Conservation (phyloP, 2,113 vertebrate species). For the Xiphophorus couchianus region DNA sequence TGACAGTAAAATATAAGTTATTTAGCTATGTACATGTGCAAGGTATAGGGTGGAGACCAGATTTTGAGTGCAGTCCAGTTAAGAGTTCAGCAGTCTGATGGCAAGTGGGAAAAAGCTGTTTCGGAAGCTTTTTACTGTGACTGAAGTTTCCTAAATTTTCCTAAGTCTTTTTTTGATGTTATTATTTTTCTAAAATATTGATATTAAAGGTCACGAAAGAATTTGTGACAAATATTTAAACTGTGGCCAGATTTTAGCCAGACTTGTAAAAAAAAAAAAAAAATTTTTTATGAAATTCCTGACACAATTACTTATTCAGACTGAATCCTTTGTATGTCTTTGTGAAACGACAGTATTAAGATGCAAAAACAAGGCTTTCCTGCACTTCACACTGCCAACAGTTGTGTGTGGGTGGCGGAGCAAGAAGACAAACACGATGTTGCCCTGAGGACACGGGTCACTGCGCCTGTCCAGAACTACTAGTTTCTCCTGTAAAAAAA, state of each 20-base stretch:
- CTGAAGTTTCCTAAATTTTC: no score
- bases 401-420: background rate
- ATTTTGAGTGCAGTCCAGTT: no score
- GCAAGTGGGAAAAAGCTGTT: no score
- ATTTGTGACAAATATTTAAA: background rate
- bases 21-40: no score
- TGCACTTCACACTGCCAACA: background rate
- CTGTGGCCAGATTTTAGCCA: no score
- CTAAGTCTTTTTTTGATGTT: no score
- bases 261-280: no score
- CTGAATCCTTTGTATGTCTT: background rate
- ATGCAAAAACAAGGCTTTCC: background rate
- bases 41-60: no score
- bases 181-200: background rate
- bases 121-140: no score
- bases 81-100: no score
- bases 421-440: conserved; percentile 17
- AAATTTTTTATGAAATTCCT: background rate
- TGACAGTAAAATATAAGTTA: no score
- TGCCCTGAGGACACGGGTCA: conserved; percentile 2
- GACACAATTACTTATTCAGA: background rate
- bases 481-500: background rate
- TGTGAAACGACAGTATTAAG: background rate
- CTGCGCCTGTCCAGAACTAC: conserved; percentile 1
- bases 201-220: background rate